Conservation (phyloP, 2,797 vertebrate genomes). For the Poecilia wingei region DNA sequence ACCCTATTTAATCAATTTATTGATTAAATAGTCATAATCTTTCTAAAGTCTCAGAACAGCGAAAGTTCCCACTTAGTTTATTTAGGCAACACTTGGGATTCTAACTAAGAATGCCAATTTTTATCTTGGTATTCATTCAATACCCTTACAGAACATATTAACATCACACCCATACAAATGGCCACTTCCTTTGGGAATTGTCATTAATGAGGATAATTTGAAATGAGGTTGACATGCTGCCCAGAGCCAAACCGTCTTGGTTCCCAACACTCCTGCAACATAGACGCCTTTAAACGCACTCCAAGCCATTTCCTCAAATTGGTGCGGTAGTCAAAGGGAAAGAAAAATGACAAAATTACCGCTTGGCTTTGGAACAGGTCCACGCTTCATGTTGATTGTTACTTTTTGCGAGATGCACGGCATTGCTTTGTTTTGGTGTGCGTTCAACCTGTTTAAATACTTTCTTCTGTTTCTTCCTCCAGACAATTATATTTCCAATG, state of each 20-base stretch:
- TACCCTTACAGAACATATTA: slow-evolving; percentile 52
- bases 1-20: slow-evolving; percentile 22
- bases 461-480: slow-evolving; percentile 28
- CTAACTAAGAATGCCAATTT: slow-evolving; percentile 67
- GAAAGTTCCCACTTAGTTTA: slow-evolving; percentile 24
- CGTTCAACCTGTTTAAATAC: slow-evolving; percentile 18
- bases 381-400: slow-evolving; percentile 48
- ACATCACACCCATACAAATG: slow-evolving; percentile 72
- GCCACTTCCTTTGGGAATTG: slow-evolving; percentile 72
- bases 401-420: slow-evolving; percentile 46
- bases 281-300: slow-evolving; percentile 64
- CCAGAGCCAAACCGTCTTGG: slow-evolving; percentile 71
- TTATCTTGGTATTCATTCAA: slow-evolving; percentile 55
- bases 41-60: slow-evolving; percentile 53
- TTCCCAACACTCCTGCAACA: slow-evolving; percentile 68
- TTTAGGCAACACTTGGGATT: slow-evolving; percentile 56
- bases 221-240: slow-evolving; percentile 72
- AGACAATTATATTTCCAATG: slow-evolving; percentile 34
- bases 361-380: slow-evolving; percentile 55
- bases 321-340: slow-evolving; percentile 58
- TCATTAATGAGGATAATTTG: slow-evolving; percentile 81
- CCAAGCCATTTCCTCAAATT: slow-evolving; percentile 78
- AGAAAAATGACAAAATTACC: slow-evolving; percentile 70
- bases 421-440: slow-evolving; percentile 22
- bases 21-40: slow-evolving; percentile 38